Evolutionary conservation across 2,888 invertebrate genomes (phyloP), one percentile per base, ranked within the genome.

Genomic region (Noctuana brunneofusca): DNA sequence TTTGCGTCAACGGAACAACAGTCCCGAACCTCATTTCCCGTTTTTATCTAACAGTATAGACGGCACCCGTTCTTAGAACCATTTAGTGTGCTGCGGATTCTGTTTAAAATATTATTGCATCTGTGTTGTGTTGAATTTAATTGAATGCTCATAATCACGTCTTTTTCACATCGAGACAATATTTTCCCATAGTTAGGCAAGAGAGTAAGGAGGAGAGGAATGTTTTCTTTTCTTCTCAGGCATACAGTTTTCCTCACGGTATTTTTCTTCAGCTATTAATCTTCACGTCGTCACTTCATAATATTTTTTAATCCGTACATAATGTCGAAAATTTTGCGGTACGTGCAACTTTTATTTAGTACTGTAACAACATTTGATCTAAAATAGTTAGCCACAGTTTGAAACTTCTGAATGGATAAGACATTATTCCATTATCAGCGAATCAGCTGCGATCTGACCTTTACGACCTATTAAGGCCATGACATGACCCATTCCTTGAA

Each of bases 401-500:
- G 4, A 6, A 1, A 18, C 6, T 16, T 1, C 43, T 3, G 8
- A 43, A 18, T 2, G 18, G 8, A 2, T 43, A 9, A 43, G 9
- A 41, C 30, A 11, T 2, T 30, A 30, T 53, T 38, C 20, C n/a
- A 49, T 35, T 54, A 54, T 54, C 59, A 59, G 46, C 14, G 32
- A 53, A 54, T 60, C 53, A 46, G 53, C 46, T 60, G 46, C 38
- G 16, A 59, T 59, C 49, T 49, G 54, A 55, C 62, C 48, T 62
- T 62, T 62, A 54, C 54, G 54, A 38, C 38, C 49, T 62, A 55
- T 57, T 57, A 52, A 63, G 56, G 63, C 56, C 56, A 57, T 57
- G 50, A 57, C 63, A 56, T 63, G 50, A 63, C 63, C 57, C 50
- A 57, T 62, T 62, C 62, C 49, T 62, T 41, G 62, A 48, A 48